Conservation (phyloP, 1,140 invertebrate genomes). For the Heliothis virescens region DNA sequence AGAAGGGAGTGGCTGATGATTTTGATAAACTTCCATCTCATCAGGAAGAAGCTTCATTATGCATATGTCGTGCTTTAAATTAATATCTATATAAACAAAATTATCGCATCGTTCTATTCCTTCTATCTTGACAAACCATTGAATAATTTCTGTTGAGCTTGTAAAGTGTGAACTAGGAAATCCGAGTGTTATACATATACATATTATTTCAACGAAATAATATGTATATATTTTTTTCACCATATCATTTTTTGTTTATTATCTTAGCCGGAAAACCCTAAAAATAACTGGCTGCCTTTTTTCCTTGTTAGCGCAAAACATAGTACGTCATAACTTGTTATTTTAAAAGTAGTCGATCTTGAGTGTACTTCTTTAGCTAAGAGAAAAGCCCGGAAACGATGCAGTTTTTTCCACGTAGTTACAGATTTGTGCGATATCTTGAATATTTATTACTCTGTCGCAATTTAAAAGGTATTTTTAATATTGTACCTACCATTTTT, state of each 20-base stretch:
- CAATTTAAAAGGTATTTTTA: not conserved
- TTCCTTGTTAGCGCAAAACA: slow-evolving; percentile 4
- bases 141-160: too few relatives aligned
- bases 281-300: slow-evolving; percentile 5
- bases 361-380: not conserved
- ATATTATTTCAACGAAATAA: too few relatives aligned
- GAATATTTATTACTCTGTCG: slow-evolving; percentile 33
- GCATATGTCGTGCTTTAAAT: too few relatives aligned
- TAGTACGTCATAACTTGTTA: not conserved
- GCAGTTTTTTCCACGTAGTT: slow-evolving; percentile 30
- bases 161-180: too few relatives aligned
- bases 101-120: too few relatives aligned
- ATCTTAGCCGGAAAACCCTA: slow-evolving; percentile 13
- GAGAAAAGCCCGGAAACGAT: slow-evolving; percentile 46
- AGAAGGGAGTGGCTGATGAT: too few relatives aligned
- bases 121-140: too few relatives aligned
- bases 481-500: not conserved
- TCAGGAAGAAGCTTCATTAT: too few relatives aligned
- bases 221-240: too few relatives aligned
- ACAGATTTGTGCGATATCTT: slow-evolving; percentile 49
- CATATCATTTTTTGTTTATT: not conserved
- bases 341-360: slow-evolving; percentile 32
- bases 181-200: too few relatives aligned
- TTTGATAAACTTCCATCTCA: too few relatives aligned
- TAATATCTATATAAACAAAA: too few relatives aligned